Evolutionary conservation across 2,888 invertebrate genomes (phyloP).

Genomic region (Chaetogeoica ovagalla): DNA sequence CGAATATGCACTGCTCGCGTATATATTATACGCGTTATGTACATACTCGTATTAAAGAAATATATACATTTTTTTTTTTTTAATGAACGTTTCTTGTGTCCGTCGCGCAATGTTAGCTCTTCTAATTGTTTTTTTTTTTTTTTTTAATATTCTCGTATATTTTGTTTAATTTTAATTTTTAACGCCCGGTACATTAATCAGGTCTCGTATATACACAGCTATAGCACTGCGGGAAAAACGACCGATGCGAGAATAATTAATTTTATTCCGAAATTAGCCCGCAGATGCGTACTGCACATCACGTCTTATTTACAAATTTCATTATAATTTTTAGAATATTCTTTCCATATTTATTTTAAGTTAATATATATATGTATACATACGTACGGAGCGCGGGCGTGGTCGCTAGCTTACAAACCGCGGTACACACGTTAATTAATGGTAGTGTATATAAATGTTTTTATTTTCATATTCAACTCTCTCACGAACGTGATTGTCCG

Average conservation of each 20-base stretch:
- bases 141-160: neutral
- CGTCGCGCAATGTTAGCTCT: slow-evolving; percentile 22
- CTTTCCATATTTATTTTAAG: slow-evolving; percentile 9
- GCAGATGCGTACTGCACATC: neutral
- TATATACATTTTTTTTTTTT: neutral
- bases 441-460: no score
- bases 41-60: no score
- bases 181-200: slow-evolving; percentile 1
- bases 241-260: slow-evolving; percentile 26
- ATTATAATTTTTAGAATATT: slow-evolving; percentile 5
- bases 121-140: slow-evolving; percentile 34
- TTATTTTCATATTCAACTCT: no score
- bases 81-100: no score
- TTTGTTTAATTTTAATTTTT: no score
- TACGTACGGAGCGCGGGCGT: slow-evolving; percentile 9
- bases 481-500: no score
- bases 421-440: no score
- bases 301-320: slow-evolving; percentile 48
- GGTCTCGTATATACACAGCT: neutral
- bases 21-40: neutral
- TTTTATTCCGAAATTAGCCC: slow-evolving; percentile 28
- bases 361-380: neutral
- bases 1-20: no score
- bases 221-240: slow-evolving; percentile 6
- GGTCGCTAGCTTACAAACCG: neutral